Percentiles rank a stretch among this genome's conserved stretches.
phyloP scores from a whole-genome alignment of 2,113 vertebrate species.

The Oncorhynchus masou region DNA sequence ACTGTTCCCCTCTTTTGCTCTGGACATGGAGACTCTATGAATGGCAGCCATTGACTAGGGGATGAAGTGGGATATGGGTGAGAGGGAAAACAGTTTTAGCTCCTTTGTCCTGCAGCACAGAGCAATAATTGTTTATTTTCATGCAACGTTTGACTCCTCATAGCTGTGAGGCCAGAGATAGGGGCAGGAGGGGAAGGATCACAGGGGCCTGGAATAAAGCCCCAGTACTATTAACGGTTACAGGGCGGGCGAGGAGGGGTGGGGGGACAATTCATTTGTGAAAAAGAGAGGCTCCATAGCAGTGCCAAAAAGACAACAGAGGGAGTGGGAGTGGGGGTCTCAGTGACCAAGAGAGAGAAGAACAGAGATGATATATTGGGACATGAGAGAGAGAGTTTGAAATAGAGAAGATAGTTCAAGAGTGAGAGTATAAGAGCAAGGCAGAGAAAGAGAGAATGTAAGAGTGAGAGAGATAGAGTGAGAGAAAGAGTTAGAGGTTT shows the following conservation, averaged over 20 bases:
- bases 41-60: slow-evolving; percentile 33
- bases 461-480: slow-evolving; percentile 1
- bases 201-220: slow-evolving; percentile 16
- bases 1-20: slow-evolving; percentile 20
- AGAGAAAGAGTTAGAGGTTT: slow-evolving; percentile 1
- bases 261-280: neutral
- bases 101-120: neutral
- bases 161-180: neutral
- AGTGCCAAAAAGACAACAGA: neutral
- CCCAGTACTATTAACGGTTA: neutral
- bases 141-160: slow-evolving; percentile 33
- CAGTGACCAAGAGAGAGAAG: neutral
- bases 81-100: slow-evolving; percentile 28
- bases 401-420: neutral
- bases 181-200: neutral
- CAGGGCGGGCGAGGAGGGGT: too few species aligned
- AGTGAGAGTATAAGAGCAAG: neutral
- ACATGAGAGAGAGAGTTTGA: neutral
- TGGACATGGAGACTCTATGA: slow-evolving; percentile 33
- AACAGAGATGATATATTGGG: neutral
- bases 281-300: neutral
- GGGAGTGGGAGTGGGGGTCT: neutral
- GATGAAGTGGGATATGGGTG: neutral
- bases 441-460: neutral
- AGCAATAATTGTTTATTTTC: slow-evolving; percentile 35